These are phyloP conservation scores for Pherbina coryleti DNA, from an alignment of 2,888 invertebrate species.

Conservation along the genomic window DNA sequence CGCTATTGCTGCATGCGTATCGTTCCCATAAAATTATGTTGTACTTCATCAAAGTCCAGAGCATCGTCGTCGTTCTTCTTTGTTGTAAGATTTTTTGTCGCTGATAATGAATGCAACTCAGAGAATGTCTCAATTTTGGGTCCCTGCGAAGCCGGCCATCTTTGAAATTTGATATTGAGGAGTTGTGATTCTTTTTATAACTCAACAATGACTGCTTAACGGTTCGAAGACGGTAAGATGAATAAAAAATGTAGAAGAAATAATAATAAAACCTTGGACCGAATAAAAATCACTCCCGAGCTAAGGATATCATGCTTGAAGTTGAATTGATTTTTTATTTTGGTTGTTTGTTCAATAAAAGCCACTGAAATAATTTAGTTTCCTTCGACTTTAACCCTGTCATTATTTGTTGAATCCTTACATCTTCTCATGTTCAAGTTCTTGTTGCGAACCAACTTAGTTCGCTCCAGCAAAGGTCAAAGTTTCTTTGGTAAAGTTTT, in stretches of 20 bases:
- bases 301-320: too few species aligned
- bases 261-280: not conserved
- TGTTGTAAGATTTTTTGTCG: not conserved
- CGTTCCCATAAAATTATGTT: constrained; percentile 15
- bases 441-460: not conserved
- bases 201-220: not conserved
- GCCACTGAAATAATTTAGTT: too few species aligned
- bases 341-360: too few species aligned
- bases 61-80: not conserved
- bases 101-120: constrained; percentile 5
- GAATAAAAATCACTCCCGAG: not conserved
- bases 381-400: too few species aligned
- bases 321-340: too few species aligned
- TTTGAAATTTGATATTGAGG: constrained; percentile 20
- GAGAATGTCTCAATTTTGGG: constrained; percentile 20
- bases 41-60: not conserved
- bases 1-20: constrained; percentile 7
- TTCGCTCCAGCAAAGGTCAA: not conserved
- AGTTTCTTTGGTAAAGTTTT: constrained; percentile 1
- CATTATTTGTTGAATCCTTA: too few species aligned
- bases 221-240: not conserved
- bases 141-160: not conserved
- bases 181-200: not conserved
- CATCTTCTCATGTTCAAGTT: too few species aligned
- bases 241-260: not conserved